phyloP scores from a whole-genome alignment of 92 coral and sea anemone species.

The Porites rus region DNA sequence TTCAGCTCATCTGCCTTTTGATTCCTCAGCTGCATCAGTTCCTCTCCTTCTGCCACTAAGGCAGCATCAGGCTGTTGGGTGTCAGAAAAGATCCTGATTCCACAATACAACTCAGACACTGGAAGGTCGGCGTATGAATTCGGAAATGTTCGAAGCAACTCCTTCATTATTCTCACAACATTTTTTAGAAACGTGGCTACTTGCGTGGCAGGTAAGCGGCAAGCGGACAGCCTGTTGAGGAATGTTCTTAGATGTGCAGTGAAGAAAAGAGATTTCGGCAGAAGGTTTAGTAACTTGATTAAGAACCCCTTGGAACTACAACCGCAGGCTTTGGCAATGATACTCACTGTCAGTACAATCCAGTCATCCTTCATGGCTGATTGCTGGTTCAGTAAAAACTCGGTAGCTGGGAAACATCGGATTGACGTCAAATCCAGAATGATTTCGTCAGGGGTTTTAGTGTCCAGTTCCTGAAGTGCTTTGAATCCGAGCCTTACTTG shows the following conservation, averaged over 20 bases:
- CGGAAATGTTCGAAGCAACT: slow-evolving; percentile 74
- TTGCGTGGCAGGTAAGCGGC: slow-evolving; percentile 8
- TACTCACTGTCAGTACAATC: slow-evolving; percentile 69
- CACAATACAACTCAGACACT: slow-evolving; percentile 59
- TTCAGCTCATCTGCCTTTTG: slow-evolving; percentile 73
- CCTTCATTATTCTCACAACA: slow-evolving; percentile 68
- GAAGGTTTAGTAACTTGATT: slow-evolving; percentile 63
- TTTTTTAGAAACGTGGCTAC: slow-evolving; percentile 51
- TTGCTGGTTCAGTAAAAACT: slow-evolving; percentile 45
- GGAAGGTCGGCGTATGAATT: slow-evolving; percentile 76
- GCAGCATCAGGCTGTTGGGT: slow-evolving; percentile 11
- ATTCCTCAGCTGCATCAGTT: neutral
- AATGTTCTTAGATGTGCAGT: slow-evolving; percentile 60
- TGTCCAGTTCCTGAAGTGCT: slow-evolving; percentile 64
- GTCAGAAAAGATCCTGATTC: neutral
- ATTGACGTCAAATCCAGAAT: slow-evolving; percentile 80
- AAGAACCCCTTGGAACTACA: slow-evolving; percentile 63
- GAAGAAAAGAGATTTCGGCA: slow-evolving; percentile 75
- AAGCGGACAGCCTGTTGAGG: slow-evolving; percentile 61
- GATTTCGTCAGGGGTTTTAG: slow-evolving; percentile 79
- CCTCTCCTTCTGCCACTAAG: slow-evolving; percentile 53
- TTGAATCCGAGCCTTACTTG: slow-evolving; percentile 70
- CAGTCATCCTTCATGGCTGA: slow-evolving; percentile 65
- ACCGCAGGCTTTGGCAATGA: slow-evolving; percentile 80
- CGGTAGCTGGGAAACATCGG: slow-evolving; percentile 78